phyloP scores from a whole-genome alignment of 2,113 vertebrate genomes.

The Diadophis punctatus region DNA sequence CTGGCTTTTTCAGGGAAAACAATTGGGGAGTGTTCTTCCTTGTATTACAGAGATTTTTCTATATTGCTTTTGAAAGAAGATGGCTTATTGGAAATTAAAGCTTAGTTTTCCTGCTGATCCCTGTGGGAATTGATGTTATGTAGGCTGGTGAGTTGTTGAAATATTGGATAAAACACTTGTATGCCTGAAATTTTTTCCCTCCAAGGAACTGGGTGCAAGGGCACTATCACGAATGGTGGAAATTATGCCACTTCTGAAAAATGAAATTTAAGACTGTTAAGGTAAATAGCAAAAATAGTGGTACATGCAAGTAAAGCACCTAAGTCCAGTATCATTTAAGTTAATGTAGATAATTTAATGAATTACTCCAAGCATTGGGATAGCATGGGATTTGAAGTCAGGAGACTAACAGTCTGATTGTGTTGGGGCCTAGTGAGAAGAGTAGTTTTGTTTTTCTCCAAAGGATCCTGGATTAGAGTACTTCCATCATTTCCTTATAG shows the following conservation, averaged over 20 bases:
- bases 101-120: background rate
- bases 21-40: background rate
- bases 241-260: background rate
- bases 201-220: background rate
- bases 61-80: background rate
- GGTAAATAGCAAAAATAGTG: background rate
- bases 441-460: background rate
- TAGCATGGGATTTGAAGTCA: conserved; percentile 1
- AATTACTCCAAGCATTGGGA: background rate
- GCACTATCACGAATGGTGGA: background rate
- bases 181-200: background rate
- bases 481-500: background rate
- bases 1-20: background rate
- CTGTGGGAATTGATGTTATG: background rate
- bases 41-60: background rate
- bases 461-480: background rate
- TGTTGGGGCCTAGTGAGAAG: background rate
- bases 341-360: conserved; percentile 20
- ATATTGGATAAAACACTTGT: background rate
- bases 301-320: background rate
- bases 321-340: conserved; percentile 1
- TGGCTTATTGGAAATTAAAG: background rate
- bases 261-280: conserved; percentile 41
- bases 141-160: background rate
- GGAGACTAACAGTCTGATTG: background rate